Conservation (phyloP, 1,140 invertebrate genomes). For the Zaprionus taronus region DNA sequence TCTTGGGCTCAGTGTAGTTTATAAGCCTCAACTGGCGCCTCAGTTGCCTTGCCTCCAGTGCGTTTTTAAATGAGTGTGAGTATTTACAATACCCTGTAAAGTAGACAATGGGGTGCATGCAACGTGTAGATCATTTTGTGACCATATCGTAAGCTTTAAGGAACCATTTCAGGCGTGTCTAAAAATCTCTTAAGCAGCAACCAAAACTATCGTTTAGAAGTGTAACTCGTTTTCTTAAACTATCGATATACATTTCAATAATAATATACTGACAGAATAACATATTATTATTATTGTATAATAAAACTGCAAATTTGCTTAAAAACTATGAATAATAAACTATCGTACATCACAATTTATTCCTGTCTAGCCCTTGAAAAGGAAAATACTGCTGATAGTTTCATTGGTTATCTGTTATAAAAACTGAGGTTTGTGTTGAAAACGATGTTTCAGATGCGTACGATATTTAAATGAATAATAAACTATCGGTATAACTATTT, state of each 20-base stretch:
- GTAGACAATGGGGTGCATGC: not conserved
- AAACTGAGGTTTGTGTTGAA: too few relatives aligned
- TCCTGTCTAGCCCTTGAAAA: not conserved
- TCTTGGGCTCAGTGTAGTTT: constrained; percentile 27
- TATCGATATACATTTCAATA: too few relatives aligned
- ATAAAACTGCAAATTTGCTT: too few relatives aligned
- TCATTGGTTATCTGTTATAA: too few relatives aligned
- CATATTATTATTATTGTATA: too few relatives aligned
- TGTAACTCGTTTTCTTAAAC: too few relatives aligned
- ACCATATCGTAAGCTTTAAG: not conserved
- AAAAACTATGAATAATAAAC: not conserved
- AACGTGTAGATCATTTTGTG: too few relatives aligned
- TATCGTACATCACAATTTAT: not conserved
- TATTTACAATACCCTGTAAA: constrained; percentile 29
- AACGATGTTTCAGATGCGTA: too few relatives aligned
- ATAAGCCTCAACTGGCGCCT: constrained; percentile 38
- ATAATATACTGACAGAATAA: too few relatives aligned
- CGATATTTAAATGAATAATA: too few relatives aligned
- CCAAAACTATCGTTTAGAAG: not conserved
- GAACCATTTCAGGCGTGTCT: not conserved
- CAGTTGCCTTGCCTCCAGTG: constrained; percentile 11
- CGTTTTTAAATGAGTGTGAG: constrained; percentile 22
- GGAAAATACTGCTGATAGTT: too few relatives aligned
- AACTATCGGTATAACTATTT: not conserved
- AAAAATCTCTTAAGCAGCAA: not conserved